Base-by-base conservation (phyloP, 2,113 vertebrate species). In the Cephalopterus ornatus region DNA sequence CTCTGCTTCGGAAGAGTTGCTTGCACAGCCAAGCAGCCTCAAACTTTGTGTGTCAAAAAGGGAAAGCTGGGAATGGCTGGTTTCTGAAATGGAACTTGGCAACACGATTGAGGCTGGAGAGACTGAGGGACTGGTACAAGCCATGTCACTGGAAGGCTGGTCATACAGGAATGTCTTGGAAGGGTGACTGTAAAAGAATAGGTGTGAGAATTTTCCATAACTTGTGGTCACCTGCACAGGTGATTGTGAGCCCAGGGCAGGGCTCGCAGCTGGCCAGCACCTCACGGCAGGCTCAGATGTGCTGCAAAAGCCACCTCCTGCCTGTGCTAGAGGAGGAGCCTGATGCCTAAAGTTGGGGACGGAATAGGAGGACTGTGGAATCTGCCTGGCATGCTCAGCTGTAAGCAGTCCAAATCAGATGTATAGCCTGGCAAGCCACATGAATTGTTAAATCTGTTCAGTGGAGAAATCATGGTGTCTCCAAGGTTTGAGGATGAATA, bases 301-400 rank as follows among this genome's bases (percentile, higher is more conserved):
- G 49, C 82, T 73, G 49, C 44, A 33, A 12, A 37, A 84, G 71
- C 46, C 15, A 4, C 37, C 35, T 66, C 33, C 33, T 63, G 35
- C 47, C 27, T 7, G 6, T 28, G 58, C 0, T 0, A 39, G 76
- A 67, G 37, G 52, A 74, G 46, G 33, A 61, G 23, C 1, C 0
- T 7, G 3, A 35, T 53, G 32, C n/a, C 23, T 74, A 50, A 37
- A 78, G 62, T 1, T 49, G 46, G 32, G 56, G 58, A 12, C 28
- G 42, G 71, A 44, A 19, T 8, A 62, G 56, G 23, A 75, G 11
- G 12, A 47, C 35, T 58, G 23, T 23, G 49, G 52, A 33, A 49
- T 46, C 41, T 88, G 70, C 50, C 55, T 50, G 35, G 28, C 0
- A 2, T 8, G 35, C 24, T 75, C 11, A 13, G 30, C 66, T 63